Evolutionary conservation across 2,113 vertebrate genomes (phyloP), one percentile per base, ranked within the genome.

Genomic region (Tragelaphus strepsiceros): DNA sequence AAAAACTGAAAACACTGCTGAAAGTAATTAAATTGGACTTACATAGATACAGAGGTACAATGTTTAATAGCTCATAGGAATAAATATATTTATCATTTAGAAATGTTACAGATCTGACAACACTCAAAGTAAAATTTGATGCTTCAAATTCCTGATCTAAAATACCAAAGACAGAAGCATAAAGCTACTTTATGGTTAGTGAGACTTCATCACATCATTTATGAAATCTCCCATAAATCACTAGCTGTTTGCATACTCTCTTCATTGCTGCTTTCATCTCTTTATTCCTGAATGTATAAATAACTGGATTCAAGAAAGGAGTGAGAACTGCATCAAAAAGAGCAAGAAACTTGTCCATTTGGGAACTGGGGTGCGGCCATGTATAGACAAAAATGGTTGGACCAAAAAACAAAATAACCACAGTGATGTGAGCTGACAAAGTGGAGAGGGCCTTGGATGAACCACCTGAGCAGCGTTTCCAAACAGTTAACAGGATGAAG

Each of bases 211-310:
- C 15, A 19, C 17, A 46, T 62, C 2, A 62, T 35, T 96, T 91
- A 95, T 81, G 97, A 98, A 22, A 97, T 91, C 24, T 95, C 32
- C 71, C 91, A 35, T 85, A 95, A 93, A 53, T 78, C 77, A 74
- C 61, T 64, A 98, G 4, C 10, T 91, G 14, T 24, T 64, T 96
- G 22, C 77, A 96, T 13, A 91, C 49, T 98, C 92, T 96, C 24
- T 95, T 97, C 80, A 98, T 95, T 51, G 96, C 90, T 49, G 22
- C 53, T n/a, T 97, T 96, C 88, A 98, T 96, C 0, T 98, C 93
- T 61, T 98, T 95, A 56, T 98, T 98, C 15, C 96, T 98, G 35
- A 98, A 53, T 30, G 94, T 97, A 12, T 97, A 98, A 16, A 98
- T 92, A 2, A 98, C 43, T 51, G 97, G 96, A 77, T 98, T 98